Evolutionary conservation across 2,888 invertebrate genomes (phyloP).

Genomic region (Volucella zonaria): DNA sequence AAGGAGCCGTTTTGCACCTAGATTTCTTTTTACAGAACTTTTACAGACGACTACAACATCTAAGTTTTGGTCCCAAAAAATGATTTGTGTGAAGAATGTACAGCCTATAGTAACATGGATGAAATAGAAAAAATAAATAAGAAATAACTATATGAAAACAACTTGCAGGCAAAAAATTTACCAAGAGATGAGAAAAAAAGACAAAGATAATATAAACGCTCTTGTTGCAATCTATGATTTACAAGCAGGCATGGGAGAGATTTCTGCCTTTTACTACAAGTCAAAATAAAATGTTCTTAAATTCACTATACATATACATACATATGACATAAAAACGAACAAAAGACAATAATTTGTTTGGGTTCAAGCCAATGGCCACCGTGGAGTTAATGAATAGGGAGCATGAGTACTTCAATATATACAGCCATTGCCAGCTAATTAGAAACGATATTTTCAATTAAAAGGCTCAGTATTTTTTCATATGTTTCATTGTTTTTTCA

Average conservation of each 20-base stretch:
- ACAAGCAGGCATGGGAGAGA: neutral
- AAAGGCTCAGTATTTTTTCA: no score
- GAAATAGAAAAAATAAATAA: slow-evolving; percentile 46
- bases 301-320: no score
- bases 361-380: no score
- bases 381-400: no score
- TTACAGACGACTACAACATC: slow-evolving; percentile 56
- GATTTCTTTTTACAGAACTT: slow-evolving; percentile 59
- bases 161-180: slow-evolving; percentile 39
- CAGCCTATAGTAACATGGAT: slow-evolving; percentile 49
- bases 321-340: neutral
- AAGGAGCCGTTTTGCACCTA: slow-evolving; percentile 44
- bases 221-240: neutral
- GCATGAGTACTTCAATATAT: no score
- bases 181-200: slow-evolving; percentile 41
- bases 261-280: neutral
- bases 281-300: slow-evolving; percentile 6
- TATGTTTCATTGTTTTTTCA: no score
- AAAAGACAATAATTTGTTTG: no score
- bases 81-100: slow-evolving; percentile 52
- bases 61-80: slow-evolving; percentile 56
- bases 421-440: no score
- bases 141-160: slow-evolving; percentile 21
- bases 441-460: no score
- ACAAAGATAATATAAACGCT: slow-evolving; percentile 34